phyloP scores from a whole-genome alignment of 1,140 invertebrate species.

The Eurytemora carolleeae region DNA sequence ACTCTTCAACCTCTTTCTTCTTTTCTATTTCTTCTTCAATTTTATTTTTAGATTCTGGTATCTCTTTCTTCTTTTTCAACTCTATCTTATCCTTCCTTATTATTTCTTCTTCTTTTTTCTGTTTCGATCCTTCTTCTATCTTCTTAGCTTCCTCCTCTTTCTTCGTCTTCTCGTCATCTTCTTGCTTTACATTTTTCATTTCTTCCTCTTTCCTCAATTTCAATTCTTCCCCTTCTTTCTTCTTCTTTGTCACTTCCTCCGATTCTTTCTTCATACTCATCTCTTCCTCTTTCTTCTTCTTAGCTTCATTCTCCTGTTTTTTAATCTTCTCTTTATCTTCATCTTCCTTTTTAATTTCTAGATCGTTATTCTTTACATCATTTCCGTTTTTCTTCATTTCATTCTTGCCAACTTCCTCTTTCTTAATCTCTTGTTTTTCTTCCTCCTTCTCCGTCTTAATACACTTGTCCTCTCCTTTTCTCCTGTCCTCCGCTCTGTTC shows the following conservation, averaged over 20 bases:
- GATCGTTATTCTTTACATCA: constrained; percentile 7
- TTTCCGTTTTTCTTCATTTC: constrained; percentile 13
- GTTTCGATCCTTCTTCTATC: not conserved
- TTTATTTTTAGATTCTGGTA: constrained; percentile 2
- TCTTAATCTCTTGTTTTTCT: no score
- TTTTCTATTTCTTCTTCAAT: constrained; percentile 9
- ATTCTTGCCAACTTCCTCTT: constrained; percentile 14
- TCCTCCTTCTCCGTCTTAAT: no score
- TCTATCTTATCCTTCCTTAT: not conserved
- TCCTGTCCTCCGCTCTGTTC: not conserved
- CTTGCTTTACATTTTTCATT: no score
- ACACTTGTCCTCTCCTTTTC: constrained; percentile 1
- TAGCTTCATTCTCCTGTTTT: constrained; percentile 27
- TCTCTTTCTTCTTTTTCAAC: not conserved
- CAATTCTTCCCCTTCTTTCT: constrained; percentile 22
- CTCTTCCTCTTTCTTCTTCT: constrained; percentile 5
- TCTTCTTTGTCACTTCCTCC: no score
- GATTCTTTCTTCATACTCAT: no score
- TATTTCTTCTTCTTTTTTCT: not conserved
- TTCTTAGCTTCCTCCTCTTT: constrained; percentile 2
- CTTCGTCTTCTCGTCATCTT: constrained; percentile 14
- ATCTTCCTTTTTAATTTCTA: constrained; percentile 1
- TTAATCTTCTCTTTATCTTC: constrained; percentile 21
- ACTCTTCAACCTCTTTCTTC: constrained; percentile 4
- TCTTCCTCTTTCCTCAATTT: constrained; percentile 23